A percentile compares a stretch with the other conserved stretches of the same genome.
These are phyloP conservation scores for Tautogolabrus adspersus DNA, from an alignment of 2,113 vertebrate species.

Conservation along the genomic window DNA sequence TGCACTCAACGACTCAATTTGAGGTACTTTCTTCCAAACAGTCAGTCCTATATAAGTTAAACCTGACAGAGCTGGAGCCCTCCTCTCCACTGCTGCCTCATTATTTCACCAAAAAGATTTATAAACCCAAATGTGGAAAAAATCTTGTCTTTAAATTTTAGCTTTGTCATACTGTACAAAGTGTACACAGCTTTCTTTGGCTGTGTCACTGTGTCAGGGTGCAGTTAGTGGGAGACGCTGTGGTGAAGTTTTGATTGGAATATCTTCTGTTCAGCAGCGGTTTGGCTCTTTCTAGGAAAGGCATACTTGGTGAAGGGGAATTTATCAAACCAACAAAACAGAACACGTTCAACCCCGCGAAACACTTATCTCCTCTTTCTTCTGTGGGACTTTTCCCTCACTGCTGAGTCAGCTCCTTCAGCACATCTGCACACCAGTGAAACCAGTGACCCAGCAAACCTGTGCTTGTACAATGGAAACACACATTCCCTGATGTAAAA, in stretches of 20 bases:
- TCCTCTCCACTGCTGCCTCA: neutral
- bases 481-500: neutral
- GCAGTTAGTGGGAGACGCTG: constrained; percentile 34
- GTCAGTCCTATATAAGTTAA: neutral
- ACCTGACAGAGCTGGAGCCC: neutral
- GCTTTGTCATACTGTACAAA: neutral
- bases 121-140: neutral
- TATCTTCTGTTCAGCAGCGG: constrained; percentile 55
- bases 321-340: constrained; percentile 62
- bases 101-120: neutral
- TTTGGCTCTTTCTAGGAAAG: constrained; percentile 48
- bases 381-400: constrained; percentile 46
- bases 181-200: neutral
- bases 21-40: neutral
- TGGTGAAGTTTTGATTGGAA: constrained; percentile 62
- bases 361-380: constrained; percentile 59
- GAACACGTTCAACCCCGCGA: constrained; percentile 31
- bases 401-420: constrained; percentile 56
- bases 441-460: constrained; percentile 46
- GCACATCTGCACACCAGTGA: constrained; percentile 45
- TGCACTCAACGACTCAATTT: neutral
- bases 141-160: neutral
- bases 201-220: constrained; percentile 10
- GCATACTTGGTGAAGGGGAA: constrained; percentile 49
- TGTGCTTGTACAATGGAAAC: constrained; percentile 23